phyloP scores from a whole-genome alignment of 2,888 invertebrate species.

The Ennomos erosarius region DNA sequence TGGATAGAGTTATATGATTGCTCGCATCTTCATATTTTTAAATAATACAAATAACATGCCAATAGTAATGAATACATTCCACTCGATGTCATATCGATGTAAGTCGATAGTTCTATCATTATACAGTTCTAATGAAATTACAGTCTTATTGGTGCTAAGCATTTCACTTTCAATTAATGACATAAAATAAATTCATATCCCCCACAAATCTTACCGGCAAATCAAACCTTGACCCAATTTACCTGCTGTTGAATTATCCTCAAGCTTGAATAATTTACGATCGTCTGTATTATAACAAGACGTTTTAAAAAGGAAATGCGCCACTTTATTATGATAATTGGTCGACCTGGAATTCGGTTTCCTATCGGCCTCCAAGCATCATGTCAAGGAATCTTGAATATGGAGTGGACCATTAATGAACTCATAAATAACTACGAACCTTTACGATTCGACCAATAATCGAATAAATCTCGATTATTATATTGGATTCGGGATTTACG shows the following conservation, averaged over 20 bases:
- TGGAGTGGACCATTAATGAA: constrained; percentile 56
- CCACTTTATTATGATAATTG: constrained; percentile 62
- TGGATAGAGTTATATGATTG: too few species aligned
- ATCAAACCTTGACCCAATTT: constrained; percentile 28
- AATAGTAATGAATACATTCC: too few species aligned
- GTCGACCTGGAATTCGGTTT: constrained; percentile 52
- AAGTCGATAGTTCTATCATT: too few species aligned
- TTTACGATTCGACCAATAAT: constrained; percentile 21
- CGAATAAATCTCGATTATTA: too few species aligned
- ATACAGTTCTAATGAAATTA: too few species aligned
- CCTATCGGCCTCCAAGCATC: constrained; percentile 53
- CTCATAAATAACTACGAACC: constrained; percentile 55
- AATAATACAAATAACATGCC: too few species aligned
- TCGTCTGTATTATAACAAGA: constrained; percentile 50
- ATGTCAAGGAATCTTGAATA: constrained; percentile 57
- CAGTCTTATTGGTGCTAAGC: too few species aligned
- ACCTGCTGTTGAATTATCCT: constrained; percentile 35
- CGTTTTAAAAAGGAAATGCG: constrained; percentile 56
- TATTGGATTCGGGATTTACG: constrained; percentile 7
- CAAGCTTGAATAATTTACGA: constrained; percentile 51
- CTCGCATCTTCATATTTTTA: too few species aligned
- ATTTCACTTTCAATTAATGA: neutral
- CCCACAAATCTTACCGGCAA: constrained; percentile 12
- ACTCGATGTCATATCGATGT: too few species aligned
- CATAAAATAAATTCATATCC: constrained; percentile 8